Evolutionary conservation across 2,888 invertebrate species (phyloP).

Genomic region (Drosophila recens): DNA sequence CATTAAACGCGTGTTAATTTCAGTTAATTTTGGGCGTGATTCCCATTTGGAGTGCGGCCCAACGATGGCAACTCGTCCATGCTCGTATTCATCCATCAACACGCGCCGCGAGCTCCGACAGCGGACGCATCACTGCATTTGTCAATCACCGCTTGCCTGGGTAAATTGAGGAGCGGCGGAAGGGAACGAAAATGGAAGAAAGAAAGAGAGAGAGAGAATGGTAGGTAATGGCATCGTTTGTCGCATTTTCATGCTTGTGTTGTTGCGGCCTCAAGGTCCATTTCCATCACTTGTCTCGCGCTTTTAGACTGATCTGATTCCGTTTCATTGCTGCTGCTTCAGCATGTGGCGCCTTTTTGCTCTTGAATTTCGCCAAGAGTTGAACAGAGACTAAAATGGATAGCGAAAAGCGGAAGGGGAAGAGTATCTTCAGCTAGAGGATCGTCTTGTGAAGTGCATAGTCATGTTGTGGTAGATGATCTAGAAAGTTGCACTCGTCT

Average conservation of each 20-base stretch:
- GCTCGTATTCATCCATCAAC: slow-evolving; percentile 68
- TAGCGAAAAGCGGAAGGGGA: background rate
- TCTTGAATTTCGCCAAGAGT: slow-evolving; percentile 66
- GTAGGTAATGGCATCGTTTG: slow-evolving; percentile 31
- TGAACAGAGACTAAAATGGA: slow-evolving; percentile 20
- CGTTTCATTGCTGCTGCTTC: slow-evolving; percentile 3
- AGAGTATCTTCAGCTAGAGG: slow-evolving; percentile 2
- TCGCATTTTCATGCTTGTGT: slow-evolving; percentile 55
- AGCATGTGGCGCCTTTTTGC: slow-evolving; percentile 54
- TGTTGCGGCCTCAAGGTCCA: slow-evolving; percentile 67
- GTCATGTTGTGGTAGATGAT: slow-evolving; percentile 53
- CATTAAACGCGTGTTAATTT: slow-evolving; percentile 80
- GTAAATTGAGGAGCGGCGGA: background rate
- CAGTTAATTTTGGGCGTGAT: slow-evolving; percentile 74
- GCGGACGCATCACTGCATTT: slow-evolving; percentile 67
- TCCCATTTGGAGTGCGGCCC: slow-evolving; percentile 23
- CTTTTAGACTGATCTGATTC: slow-evolving; percentile 23
- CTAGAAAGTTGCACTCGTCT: slow-evolving; percentile 46
- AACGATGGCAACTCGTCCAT: slow-evolving; percentile 40
- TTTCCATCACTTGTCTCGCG: slow-evolving; percentile 52
- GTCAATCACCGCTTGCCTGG: slow-evolving; percentile 63
- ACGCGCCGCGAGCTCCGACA: slow-evolving; percentile 45
- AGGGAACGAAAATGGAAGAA: background rate
- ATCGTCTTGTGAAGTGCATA: slow-evolving; percentile 60
- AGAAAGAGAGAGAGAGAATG: background rate